Evolutionary conservation across 64 coral and sea anemone genomes (phyloP).

Genomic region (Dendrophyllia cribrosa): DNA sequence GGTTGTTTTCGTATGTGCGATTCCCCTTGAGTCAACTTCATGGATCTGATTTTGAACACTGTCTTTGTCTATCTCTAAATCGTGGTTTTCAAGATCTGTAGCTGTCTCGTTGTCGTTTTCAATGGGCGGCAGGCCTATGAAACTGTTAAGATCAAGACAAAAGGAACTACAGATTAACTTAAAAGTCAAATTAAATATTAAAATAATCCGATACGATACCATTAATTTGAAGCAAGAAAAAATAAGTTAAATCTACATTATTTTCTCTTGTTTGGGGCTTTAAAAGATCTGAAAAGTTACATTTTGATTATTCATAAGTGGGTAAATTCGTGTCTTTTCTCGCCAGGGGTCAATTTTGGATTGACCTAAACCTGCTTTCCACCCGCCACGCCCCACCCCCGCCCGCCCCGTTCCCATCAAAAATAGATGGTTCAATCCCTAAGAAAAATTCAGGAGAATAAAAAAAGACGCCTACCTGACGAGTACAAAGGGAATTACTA

Average conservation of each 20-base stretch:
- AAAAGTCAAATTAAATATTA: too few relatives aligned
- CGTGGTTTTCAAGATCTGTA: not conserved
- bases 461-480: constrained; percentile 33
- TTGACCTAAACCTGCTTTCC: too few relatives aligned
- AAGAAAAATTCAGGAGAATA: not conserved
- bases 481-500: constrained; percentile 57
- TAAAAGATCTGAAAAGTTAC: too few relatives aligned
- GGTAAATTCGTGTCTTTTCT: too few relatives aligned
- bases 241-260: too few relatives aligned
- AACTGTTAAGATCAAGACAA: not conserved
- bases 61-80: not conserved
- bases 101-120: not conserved
- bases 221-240: too few relatives aligned
- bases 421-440: not conserved
- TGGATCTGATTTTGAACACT: not conserved
- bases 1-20: not conserved
- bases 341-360: too few relatives aligned
- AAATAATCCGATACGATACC: too few relatives aligned
- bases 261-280: too few relatives aligned
- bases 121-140: not conserved
- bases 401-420: too few relatives aligned
- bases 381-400: too few relatives aligned
- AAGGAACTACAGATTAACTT: not conserved
- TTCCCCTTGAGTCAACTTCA: not conserved
- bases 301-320: too few relatives aligned